These are phyloP conservation scores for Polyommatus iphigenia DNA, from an alignment of 2,888 invertebrate species.

Conservation along the genomic window DNA sequence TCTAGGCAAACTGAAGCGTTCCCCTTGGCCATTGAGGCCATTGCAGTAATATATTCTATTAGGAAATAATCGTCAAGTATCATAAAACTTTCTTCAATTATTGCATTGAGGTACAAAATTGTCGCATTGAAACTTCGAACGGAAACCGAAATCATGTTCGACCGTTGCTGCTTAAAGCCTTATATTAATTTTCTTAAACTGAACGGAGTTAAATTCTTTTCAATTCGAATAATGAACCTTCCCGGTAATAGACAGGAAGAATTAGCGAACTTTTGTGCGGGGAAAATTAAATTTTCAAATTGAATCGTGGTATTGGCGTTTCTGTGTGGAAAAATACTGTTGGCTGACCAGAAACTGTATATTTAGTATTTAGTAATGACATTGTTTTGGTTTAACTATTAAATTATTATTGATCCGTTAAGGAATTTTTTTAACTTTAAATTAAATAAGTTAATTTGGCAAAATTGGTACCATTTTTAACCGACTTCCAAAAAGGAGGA, in stretches of 20 bases:
- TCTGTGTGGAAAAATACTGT: neutral
- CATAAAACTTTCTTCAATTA: neutral
- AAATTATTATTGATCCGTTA: no score
- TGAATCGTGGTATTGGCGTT: neutral
- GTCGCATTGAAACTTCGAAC: neutral
- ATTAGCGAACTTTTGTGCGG: constrained; percentile 1
- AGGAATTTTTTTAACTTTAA: no score
- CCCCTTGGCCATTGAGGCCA: no score
- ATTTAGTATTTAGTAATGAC: no score
- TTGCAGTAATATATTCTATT: neutral
- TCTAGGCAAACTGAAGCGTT: no score
- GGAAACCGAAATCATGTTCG: neutral
- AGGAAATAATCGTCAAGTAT: neutral
- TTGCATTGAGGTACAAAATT: neutral
- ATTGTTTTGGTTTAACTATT: no score
- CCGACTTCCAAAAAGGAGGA: no score
- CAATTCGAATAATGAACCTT: constrained; percentile 6
- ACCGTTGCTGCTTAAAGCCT: neutral
- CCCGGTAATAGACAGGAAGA: neutral
- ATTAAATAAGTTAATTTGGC: no score
- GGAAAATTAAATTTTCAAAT: neutral
- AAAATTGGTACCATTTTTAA: no score
- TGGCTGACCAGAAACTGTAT: neutral
- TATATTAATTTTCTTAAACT: neutral
- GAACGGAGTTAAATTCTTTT: neutral